phyloP scores from a whole-genome alignment of 1,140 invertebrate genomes.

The Tachypleus tridentatus region DNA sequence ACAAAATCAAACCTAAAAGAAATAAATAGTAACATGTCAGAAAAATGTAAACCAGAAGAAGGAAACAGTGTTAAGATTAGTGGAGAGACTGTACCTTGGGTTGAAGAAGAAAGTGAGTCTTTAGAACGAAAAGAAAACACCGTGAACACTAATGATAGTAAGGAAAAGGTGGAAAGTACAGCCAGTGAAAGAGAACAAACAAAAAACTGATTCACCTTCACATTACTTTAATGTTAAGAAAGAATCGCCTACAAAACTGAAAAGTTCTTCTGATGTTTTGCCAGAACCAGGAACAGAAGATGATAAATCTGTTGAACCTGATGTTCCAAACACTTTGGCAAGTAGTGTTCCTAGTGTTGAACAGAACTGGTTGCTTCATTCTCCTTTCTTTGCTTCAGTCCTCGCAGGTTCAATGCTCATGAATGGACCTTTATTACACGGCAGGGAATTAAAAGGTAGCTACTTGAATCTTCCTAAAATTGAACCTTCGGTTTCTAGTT shows the following conservation, averaged over 20 bases:
- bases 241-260: conserved; percentile 17
- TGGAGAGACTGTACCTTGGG: too few species aligned
- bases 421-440: conserved; percentile 17
- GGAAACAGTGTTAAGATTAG: too few species aligned
- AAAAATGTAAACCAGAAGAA: too few species aligned
- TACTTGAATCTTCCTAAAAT: conserved; percentile 19
- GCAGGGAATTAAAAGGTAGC: conserved; percentile 16
- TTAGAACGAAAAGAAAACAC: too few species aligned
- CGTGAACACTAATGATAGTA: too few species aligned
- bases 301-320: neutral
- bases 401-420: conserved; percentile 22
- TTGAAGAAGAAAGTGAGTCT: too few species aligned
- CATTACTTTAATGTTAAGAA: too few species aligned
- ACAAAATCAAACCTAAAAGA: conserved; percentile 15
- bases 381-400: conserved; percentile 23
- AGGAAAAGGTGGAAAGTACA: too few species aligned
- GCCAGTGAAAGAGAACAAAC: too few species aligned
- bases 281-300: neutral
- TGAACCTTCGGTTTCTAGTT: conserved; percentile 11
- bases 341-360: conserved; percentile 2
- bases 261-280: neutral
- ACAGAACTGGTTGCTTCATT: conserved; percentile 19
- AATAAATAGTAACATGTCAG: too few species aligned
- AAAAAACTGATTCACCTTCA: too few species aligned
- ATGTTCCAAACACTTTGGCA: neutral